Evolutionary conservation across 2,797 vertebrate species (phyloP), one percentile per base, ranked within the genome.

Genomic region (Sebastiscus tertius): DNA sequence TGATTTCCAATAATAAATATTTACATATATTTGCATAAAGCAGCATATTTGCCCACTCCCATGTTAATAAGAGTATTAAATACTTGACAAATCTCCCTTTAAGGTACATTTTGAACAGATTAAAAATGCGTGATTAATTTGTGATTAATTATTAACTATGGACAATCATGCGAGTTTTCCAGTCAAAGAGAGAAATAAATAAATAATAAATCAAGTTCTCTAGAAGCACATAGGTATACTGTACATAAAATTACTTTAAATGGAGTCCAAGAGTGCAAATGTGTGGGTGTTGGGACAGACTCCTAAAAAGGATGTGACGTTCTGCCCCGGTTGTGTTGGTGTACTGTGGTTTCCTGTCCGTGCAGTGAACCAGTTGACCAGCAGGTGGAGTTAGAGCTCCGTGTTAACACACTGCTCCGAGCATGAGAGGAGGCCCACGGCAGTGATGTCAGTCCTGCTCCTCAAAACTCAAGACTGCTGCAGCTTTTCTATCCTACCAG

Each of bases 311-410:
- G 27, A 55, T 5, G 56, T 27, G 34, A 36, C 55, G 24, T 34
- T 31, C 1, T 29, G 7, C 2, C 18, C 9, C 36, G 36, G 2
- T 26, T 31, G 20, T 13, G 36, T 64, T 54, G 12, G 11, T 59
- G 26, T 20, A 54, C 42, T 4, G 1, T 58, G 9, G 22, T 24
- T 31, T 52, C 22, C 9, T 31, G 13, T 18, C 3, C 8, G 1
- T 88, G 91, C 66, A 78, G 61, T 92, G 18, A 29, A 4, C 2
- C 11, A 27, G 16, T 4, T 69, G 73, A 4, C 89, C 95, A 92
- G 80, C 85, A 95, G 95, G 73, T 87, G 94, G 96, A 76, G 93
- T 49, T 81, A 90, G 39, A 82, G 68, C 65, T 79, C 88, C 54
- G 71, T 69, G 4, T 8, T 10, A 77, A 52, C 33, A 1, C 46